Evolutionary conservation across 2,888 invertebrate species (phyloP).

Genomic region (Agrotis puta): DNA sequence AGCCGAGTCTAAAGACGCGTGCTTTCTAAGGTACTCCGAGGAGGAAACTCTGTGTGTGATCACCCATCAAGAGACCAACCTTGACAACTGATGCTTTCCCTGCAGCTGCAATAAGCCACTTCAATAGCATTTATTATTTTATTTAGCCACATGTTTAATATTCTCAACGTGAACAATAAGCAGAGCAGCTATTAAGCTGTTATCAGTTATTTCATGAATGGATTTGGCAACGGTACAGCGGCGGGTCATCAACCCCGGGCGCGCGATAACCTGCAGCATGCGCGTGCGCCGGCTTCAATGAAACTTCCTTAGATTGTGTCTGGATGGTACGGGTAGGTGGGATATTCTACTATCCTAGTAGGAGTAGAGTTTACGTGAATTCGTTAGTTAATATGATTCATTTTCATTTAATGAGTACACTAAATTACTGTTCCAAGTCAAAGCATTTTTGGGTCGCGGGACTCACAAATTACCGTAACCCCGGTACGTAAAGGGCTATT

Average conservation of each 20-base stretch:
- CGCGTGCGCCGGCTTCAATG: slow-evolving; percentile 59
- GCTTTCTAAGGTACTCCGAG: no score
- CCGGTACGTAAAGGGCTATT: no score
- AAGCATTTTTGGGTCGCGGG: no score
- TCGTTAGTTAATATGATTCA: no score
- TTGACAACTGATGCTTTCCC: neutral
- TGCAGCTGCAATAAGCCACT: neutral
- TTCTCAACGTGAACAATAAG: slow-evolving; percentile 27
- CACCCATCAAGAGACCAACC: neutral
- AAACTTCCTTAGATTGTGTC: slow-evolving; percentile 61
- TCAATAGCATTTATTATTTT: neutral
- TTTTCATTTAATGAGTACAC: no score
- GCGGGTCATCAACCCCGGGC: slow-evolving; percentile 55
- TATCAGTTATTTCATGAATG: slow-evolving; percentile 66
- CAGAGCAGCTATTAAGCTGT: slow-evolving; percentile 50
- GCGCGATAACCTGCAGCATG: slow-evolving; percentile 71
- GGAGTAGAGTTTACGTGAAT: no score
- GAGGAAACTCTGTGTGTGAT: no score
- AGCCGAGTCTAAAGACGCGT: no score
- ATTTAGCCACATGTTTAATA: neutral
- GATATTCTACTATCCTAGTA: slow-evolving; percentile 17
- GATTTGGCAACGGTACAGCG: slow-evolving; percentile 68
- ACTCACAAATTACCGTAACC: no score
- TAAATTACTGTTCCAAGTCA: no score
- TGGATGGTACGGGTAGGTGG: slow-evolving; percentile 33